Base-by-base conservation (phyloP, 2,888 invertebrate species). In the Ormia ochracea region DNA sequence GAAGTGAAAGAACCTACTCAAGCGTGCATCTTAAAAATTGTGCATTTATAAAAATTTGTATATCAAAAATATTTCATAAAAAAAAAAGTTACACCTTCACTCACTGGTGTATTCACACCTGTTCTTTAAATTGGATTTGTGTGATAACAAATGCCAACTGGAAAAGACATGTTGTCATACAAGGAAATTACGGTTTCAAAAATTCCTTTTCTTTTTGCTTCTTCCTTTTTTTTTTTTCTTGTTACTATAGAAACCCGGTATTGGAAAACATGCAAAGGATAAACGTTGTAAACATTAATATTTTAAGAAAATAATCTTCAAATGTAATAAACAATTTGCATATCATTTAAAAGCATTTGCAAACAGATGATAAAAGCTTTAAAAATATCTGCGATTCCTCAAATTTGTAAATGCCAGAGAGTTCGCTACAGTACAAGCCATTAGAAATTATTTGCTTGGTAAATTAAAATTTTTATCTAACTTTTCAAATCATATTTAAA, bases 171-270 rank as follows among this genome's bases (percentile, higher is more conserved):
- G 28, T 48, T 69, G 68, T 68, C 50, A 54, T 17, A 38, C 52
- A 75, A 68, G 61, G 28, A 68, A 75, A 68, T 75, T 68, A 45
- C 54, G 61, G 43, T 61, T 33, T 41, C 43, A 61, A 75, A 19
- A 52, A 68, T n/a, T n/a, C 5, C n/a, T n/a, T n/a, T n/a, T n/a
- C n/a, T n/a, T n/a, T n/a, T n/a, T n/a, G n/a, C n/a, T n/a, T n/a
- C n/a, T n/a, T n/a, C n/a, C n/a, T n/a, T n/a, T n/a, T n/a, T n/a
- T 10, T 59, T 28, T n/a, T 1, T 50, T 48, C 43, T 58, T 59
- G 14, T 23, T 61, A 21, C 5, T 31, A 9, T 14, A 58, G 12
- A 56, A 26, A 28, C 14, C 36, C 7, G 12, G 17, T 33, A 19
- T 31, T 4, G 10, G 26, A 28, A 14, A 31, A 50, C 4, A 50